These are phyloP conservation scores for Aurelia sp. DNA, from an alignment of 30 jellyfish, hydroid and myxozoan species.

Conservation along the genomic window DNA sequence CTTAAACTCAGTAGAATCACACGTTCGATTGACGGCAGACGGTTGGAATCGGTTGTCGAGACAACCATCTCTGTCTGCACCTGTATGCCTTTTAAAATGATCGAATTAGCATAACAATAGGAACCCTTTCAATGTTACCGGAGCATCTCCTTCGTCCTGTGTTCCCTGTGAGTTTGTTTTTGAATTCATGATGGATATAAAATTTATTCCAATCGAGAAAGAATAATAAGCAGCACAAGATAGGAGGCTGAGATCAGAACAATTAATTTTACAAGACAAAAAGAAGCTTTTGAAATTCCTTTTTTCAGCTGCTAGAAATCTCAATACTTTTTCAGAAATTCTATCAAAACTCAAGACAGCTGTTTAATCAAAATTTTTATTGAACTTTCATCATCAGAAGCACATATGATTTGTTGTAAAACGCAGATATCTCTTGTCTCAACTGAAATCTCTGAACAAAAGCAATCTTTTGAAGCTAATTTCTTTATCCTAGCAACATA, in stretches of 20 bases:
- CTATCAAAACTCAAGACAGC: conserved; percentile 70
- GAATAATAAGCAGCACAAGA: conserved; percentile 41
- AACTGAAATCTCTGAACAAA: neutral
- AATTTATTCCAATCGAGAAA: conserved; percentile 29
- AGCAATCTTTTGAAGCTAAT: conserved; percentile 7
- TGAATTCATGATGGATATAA: neutral
- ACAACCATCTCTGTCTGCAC: conserved; percentile 31
- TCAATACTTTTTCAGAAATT: conserved; percentile 69
- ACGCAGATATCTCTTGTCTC: neutral
- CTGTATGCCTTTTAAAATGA: conserved; percentile 28
- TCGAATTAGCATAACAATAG: conserved; percentile 42
- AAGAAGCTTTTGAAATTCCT: conserved; percentile 43
- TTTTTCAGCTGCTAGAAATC: conserved; percentile 67
- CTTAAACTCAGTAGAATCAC: neutral
- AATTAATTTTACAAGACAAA: conserved; percentile 57
- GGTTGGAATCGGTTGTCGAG: conserved; percentile 48
- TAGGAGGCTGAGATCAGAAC: conserved; percentile 45
- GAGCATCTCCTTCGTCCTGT: neutral
- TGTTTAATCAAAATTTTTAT: conserved; percentile 60
- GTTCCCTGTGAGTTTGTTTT: neutral
- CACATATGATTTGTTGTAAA: conserved; percentile 8
- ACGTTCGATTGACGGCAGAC: conserved; percentile 27
- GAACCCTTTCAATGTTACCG: neutral
- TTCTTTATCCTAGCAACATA: conserved; percentile 10
- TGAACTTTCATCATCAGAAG: conserved; percentile 41